These are phyloP conservation scores for Morpho helenor DNA, from an alignment of 2,888 invertebrate genomes.

Conservation along the genomic window DNA sequence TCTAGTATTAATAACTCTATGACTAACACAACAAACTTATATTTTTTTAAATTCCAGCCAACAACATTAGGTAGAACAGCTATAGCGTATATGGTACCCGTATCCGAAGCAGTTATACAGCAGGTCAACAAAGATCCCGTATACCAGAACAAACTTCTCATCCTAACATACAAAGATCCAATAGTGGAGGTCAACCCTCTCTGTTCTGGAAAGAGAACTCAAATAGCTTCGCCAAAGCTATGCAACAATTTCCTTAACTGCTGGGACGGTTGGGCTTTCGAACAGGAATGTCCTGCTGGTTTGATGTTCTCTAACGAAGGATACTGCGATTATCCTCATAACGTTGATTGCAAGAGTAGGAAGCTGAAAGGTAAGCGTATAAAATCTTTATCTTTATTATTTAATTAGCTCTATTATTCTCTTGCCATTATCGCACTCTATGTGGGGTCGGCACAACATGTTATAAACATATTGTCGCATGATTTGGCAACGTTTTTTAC, in stretches of 20 bases:
- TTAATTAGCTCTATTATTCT: too few relatives aligned
- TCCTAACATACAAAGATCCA: slow-evolving; percentile 48
- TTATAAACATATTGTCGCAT: too few relatives aligned
- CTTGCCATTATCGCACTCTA: too few relatives aligned
- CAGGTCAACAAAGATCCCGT: slow-evolving; percentile 54
- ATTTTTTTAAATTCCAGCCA: slow-evolving; percentile 34
- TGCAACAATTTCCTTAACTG: slow-evolving; percentile 84
- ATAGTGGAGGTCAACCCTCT: slow-evolving; percentile 49
- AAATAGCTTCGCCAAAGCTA: slow-evolving; percentile 78
- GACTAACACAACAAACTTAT: not conserved
- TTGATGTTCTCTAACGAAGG: slow-evolving; percentile 79
- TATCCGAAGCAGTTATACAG: slow-evolving; percentile 60
- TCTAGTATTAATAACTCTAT: too few relatives aligned
- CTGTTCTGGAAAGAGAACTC: slow-evolving; percentile 76
- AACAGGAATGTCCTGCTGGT: slow-evolving; percentile 82
- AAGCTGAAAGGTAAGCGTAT: slow-evolving; percentile 48
- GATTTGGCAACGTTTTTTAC: too few relatives aligned
- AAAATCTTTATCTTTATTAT: too few relatives aligned
- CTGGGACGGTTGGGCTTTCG: slow-evolving; percentile 84
- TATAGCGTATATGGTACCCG: slow-evolving; percentile 59
- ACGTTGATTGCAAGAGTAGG: slow-evolving; percentile 81
- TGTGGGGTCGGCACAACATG: too few relatives aligned
- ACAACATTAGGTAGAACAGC: slow-evolving; percentile 41
- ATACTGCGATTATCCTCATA: slow-evolving; percentile 82
- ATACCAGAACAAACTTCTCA: slow-evolving; percentile 55